These are phyloP conservation scores for Campopleginae sp. DNA, from an alignment of 2,888 invertebrate genomes.

Conservation along the genomic window DNA sequence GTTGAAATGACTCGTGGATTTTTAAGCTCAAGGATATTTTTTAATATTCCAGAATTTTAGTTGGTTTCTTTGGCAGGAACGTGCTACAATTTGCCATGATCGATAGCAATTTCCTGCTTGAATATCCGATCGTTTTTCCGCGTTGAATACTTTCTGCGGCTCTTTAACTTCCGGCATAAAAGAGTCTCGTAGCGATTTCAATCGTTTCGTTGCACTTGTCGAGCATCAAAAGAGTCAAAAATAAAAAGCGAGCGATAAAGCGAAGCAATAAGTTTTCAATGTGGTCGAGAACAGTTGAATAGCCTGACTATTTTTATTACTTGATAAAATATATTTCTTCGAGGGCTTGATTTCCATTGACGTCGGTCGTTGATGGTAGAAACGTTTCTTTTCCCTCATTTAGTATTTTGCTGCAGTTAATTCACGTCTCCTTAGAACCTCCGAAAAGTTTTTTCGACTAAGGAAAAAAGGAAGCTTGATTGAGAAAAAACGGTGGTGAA, in stretches of 20 bases:
- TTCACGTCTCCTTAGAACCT: background rate
- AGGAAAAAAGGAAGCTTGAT: background rate
- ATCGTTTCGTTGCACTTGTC: background rate
- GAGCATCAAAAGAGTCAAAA: background rate
- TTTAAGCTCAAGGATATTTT: background rate
- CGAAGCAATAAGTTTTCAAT: background rate
- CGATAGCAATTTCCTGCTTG: conserved; percentile 25
- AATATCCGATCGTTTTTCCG: conserved; percentile 44
- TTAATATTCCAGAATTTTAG: background rate
- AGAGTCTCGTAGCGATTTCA: background rate
- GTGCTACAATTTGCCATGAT: conserved; percentile 1
- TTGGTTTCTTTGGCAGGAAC: background rate
- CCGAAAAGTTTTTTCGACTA: background rate
- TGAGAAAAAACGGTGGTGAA: background rate
- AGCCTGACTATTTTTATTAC: background rate
- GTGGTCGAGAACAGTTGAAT: background rate
- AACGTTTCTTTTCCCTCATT: background rate
- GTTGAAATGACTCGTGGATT: background rate
- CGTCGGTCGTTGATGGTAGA: background rate
- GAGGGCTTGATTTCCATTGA: background rate
- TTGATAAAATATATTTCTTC: background rate
- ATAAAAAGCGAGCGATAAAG: background rate
- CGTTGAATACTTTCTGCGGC: background rate
- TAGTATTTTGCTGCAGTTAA: background rate
- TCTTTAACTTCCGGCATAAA: background rate